Percentiles rank a stretch among this genome's conserved stretches.
Conservation (phyloP, 2,797 vertebrate genomes). For the Molossus molossus region DNA sequence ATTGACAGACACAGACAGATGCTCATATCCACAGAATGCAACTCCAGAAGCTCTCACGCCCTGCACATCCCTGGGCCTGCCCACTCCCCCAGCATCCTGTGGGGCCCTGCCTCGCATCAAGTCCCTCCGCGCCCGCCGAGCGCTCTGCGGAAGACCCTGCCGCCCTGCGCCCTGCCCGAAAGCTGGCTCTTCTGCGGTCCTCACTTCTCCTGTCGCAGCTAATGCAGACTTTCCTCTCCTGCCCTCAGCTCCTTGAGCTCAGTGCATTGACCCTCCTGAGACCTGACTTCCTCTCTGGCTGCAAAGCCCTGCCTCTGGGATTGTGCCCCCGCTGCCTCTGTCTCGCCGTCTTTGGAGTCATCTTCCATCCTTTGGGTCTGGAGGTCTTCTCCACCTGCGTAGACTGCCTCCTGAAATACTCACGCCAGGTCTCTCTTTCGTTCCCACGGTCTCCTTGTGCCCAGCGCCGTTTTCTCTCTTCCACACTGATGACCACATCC, state of each 20-base stretch:
- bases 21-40: not conserved
- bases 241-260: not conserved
- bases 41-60: fast-evolving
- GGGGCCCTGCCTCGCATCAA: not conserved
- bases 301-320: not conserved
- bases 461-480: not conserved
- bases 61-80: not conserved
- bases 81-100: fast-evolving
- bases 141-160: not conserved
- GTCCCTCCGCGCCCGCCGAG: not conserved
- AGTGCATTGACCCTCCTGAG: not conserved
- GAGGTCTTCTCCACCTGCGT: not conserved
- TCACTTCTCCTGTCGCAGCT: not conserved
- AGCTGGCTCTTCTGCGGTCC: not conserved
- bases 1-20: not conserved
- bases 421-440: not conserved
- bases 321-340: too few relatives aligned
- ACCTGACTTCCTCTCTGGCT: not conserved
- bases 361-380: not conserved
- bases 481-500: not conserved
- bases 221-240: not conserved
- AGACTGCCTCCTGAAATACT: not conserved
- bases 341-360: not conserved
- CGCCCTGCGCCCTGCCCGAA: not conserved
- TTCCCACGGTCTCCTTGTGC: not conserved